These are phyloP conservation scores for Ophthalmolycus amberensis DNA, from an alignment of 2,113 vertebrate species.

Conservation along the genomic window DNA sequence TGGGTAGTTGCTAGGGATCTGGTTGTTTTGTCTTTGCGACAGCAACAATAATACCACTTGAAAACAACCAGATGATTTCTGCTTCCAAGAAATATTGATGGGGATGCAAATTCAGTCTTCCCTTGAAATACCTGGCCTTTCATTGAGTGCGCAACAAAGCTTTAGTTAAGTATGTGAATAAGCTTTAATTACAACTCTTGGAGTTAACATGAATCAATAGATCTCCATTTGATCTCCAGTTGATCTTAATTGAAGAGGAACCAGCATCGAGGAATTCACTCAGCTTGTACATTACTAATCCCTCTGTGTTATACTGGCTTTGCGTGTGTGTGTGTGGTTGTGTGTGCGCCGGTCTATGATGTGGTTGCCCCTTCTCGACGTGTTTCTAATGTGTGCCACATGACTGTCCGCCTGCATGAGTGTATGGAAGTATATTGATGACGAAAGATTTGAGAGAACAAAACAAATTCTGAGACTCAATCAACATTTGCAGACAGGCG, in stretches of 20 bases:
- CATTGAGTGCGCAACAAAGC: slow-evolving; percentile 19
- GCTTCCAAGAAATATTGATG: neutral
- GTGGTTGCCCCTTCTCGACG: slow-evolving; percentile 65
- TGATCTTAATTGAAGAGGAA: slow-evolving; percentile 30
- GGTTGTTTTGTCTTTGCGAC: neutral
- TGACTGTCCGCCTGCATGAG: slow-evolving; percentile 5
- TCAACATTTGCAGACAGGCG: neutral
- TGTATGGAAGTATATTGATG: neutral
- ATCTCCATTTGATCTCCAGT: slow-evolving; percentile 45
- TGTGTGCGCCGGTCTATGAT: slow-evolving; percentile 57
- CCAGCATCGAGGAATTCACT: slow-evolving; percentile 28
- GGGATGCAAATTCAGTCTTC: neutral
- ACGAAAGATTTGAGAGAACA: neutral
- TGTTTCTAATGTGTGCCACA: slow-evolving; percentile 49
- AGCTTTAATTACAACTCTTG: slow-evolving; percentile 10
- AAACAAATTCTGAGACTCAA: neutral
- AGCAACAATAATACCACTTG: neutral
- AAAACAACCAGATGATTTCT: neutral
- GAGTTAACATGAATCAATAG: slow-evolving; percentile 28
- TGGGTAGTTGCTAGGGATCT: neutral
- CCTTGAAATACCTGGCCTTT: slow-evolving; percentile 18
- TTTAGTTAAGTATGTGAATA: slow-evolving; percentile 16
- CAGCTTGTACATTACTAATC: slow-evolving; percentile 30
- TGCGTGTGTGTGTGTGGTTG: slow-evolving; percentile 18
- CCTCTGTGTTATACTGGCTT: slow-evolving; percentile 19